A percentile compares a stretch with the other conserved stretches of the same genome.
Conservation (phyloP, 2,888 invertebrate genomes). For the Nemurella pictetii region DNA sequence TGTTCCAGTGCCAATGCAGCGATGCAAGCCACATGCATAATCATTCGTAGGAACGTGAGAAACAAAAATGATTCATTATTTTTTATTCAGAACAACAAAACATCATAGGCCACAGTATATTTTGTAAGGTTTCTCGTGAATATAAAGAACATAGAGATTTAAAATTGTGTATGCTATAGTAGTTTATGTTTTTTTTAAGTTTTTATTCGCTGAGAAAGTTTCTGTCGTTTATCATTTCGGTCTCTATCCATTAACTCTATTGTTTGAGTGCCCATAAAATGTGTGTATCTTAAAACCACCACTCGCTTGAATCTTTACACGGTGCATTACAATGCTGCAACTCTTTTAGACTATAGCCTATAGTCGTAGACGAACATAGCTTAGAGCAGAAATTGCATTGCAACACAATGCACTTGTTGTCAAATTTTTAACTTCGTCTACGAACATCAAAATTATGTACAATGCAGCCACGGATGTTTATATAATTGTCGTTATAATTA, state of each 20-base stretch:
- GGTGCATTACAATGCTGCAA: neutral
- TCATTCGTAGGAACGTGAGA: neutral
- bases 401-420: no score
- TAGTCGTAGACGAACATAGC: neutral
- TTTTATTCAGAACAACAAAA: neutral
- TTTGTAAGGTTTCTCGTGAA: neutral
- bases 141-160: neutral
- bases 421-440: no score
- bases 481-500: no score
- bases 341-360: neutral
- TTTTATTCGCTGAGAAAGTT: neutral
- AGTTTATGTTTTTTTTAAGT: neutral
- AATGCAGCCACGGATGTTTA: no score
- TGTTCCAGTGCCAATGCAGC: neutral
- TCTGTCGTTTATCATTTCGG: neutral
- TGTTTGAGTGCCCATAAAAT: neutral
- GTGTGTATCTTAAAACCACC: neutral
- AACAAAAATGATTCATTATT: neutral
- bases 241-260: neutral
- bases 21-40: neutral
- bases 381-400: neutral
- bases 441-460: no score
- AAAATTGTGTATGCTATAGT: neutral
- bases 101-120: neutral
- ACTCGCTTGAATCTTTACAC: neutral